Percentiles rank a stretch among this genome's conserved stretches.
phyloP scores from a whole-genome alignment of 2,888 invertebrate species.

The Nemoura dubitans region DNA sequence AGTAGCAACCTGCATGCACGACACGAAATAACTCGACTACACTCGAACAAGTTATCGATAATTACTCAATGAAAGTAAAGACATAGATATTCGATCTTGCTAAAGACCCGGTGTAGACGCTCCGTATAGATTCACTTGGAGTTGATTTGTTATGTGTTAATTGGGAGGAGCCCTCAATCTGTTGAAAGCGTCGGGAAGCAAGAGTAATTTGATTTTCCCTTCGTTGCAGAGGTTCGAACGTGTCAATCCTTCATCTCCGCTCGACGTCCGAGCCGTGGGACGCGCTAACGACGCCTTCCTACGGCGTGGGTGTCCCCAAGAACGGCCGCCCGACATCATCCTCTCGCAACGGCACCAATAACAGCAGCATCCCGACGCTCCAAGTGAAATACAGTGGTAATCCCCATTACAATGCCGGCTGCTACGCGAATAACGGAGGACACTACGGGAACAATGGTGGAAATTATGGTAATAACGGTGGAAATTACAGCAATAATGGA shows the following conservation, averaged over 20 bases:
- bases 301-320: constrained; percentile 53
- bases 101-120: neutral
- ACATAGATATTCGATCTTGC: neutral
- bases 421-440: constrained; percentile 19
- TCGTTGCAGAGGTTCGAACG: constrained; percentile 64
- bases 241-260: constrained; percentile 66
- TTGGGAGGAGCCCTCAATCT: neutral
- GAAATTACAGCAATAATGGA: constrained; percentile 23
- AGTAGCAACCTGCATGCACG: too few relatives aligned
- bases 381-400: constrained; percentile 45
- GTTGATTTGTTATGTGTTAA: neutral
- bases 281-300: constrained; percentile 57
- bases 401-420: constrained; percentile 39
- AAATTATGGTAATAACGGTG: constrained; percentile 23
- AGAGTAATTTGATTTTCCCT: constrained; percentile 15
- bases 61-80: neutral
- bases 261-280: constrained; percentile 68
- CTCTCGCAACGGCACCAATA: constrained; percentile 52
- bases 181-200: neutral
- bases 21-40: too few relatives aligned
- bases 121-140: neutral
- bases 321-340: constrained; percentile 54
- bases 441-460: constrained; percentile 36
- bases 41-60: too few relatives aligned
- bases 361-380: constrained; percentile 48